phyloP scores from a whole-genome alignment of 2,888 invertebrate species.

The Unio delphinus region DNA sequence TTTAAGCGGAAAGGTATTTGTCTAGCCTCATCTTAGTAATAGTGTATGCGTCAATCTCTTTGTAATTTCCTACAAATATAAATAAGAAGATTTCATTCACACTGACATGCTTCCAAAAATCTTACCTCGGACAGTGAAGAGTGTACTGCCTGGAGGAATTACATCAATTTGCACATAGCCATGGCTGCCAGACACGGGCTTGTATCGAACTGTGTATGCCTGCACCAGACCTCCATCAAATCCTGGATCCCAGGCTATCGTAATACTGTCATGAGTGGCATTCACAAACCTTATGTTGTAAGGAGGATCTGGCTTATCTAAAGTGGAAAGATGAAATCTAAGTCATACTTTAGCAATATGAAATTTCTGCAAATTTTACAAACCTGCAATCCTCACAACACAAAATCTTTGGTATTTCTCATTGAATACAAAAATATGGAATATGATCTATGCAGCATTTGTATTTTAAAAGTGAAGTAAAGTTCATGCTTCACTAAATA shows the following conservation, averaged over 20 bases:
- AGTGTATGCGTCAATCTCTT: too few species aligned
- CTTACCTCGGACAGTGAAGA: constrained; percentile 77
- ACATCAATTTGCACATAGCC: constrained; percentile 82
- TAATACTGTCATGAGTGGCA: constrained; percentile 88
- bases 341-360: neutral
- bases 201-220: constrained; percentile 84
- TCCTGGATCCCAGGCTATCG: constrained; percentile 90
- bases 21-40: too few species aligned
- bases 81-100: too few species aligned
- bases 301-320: constrained; percentile 72
- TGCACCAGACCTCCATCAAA: constrained; percentile 93
- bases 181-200: constrained; percentile 61
- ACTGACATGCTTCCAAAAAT: neutral
- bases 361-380: neutral
- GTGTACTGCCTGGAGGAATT: constrained; percentile 77
- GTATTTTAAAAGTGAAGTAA: too few species aligned
- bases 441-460: neutral
- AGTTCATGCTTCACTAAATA: too few species aligned
- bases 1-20: too few species aligned
- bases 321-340: constrained; percentile 7
- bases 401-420: neutral
- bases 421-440: neutral
- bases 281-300: constrained; percentile 78
- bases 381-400: too few species aligned
- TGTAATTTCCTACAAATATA: too few species aligned